Conservation (phyloP, 2,888 invertebrate genomes). For the Amblyteles armatorius region DNA sequence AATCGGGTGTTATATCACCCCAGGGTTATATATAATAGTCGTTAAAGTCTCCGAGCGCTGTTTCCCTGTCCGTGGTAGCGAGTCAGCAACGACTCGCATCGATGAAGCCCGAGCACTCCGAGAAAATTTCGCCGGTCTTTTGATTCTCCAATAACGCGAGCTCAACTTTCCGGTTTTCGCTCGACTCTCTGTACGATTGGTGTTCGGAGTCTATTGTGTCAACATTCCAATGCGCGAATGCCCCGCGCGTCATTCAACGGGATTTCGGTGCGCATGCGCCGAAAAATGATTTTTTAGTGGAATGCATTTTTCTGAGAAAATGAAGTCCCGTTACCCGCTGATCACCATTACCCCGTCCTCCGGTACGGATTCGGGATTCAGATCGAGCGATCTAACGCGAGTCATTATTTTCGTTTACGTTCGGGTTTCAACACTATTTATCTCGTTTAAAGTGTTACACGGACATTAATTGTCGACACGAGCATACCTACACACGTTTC, state of each 20-base stretch:
- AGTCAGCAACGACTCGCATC: not conserved
- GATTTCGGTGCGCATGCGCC: not conserved
- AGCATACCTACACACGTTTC: not conserved
- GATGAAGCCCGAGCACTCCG: not conserved
- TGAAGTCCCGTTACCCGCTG: too few relatives aligned
- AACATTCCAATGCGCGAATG: not conserved
- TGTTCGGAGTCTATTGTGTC: not conserved
- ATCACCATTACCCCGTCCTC: too few relatives aligned
- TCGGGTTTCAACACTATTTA: conserved; percentile 5
- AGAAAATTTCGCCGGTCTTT: not conserved
- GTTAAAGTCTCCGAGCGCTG: not conserved
- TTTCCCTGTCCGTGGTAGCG: not conserved
- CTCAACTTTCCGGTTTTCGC: not conserved
- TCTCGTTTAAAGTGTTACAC: not conserved
- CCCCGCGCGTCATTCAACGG: not conserved
- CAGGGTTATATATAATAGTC: not conserved
- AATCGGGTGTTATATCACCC: not conserved
- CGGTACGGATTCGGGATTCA: not conserved
- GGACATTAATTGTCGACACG: conserved; percentile 16
- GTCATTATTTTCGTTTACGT: conserved; percentile 10
- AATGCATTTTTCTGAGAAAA: too few relatives aligned
- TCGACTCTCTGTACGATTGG: not conserved
- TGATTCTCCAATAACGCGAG: not conserved
- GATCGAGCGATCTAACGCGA: conserved; percentile 6
- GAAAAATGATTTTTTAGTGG: too few relatives aligned